These are phyloP conservation scores for Cnemophilus loriae DNA, from an alignment of 2,113 vertebrate species.

Conservation along the genomic window DNA sequence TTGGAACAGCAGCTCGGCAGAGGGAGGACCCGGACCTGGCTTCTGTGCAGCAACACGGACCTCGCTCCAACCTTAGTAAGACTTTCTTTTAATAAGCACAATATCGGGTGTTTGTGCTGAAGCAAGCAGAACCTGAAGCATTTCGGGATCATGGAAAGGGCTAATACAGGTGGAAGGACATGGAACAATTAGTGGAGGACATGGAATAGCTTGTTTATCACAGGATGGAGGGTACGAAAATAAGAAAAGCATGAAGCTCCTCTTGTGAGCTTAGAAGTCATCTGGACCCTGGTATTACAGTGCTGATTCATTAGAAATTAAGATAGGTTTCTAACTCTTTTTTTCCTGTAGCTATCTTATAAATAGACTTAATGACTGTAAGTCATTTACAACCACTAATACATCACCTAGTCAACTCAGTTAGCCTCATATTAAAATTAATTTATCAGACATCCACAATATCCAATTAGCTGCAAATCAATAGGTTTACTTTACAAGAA, in stretches of 20 bases:
- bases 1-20: neutral
- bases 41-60: neutral
- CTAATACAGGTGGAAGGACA: neutral
- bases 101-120: neutral
- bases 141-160: neutral
- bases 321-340: neutral
- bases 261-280: neutral
- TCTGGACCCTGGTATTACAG: neutral
- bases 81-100: neutral
- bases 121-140: neutral
- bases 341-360: neutral
- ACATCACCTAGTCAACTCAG: constrained; percentile 38
- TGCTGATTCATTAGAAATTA: neutral
- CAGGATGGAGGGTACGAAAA: neutral
- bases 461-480: constrained; percentile 68
- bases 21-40: fast-evolving
- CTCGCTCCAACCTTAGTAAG: neutral
- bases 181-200: neutral
- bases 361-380: constrained; percentile 11
- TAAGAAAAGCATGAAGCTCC: neutral
- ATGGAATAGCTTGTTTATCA: neutral
- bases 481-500: constrained; percentile 59
- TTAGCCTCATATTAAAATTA: constrained; percentile 53
- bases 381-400: constrained; percentile 34
- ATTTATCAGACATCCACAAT: constrained; percentile 48